phyloP scores from a whole-genome alignment of 2,888 invertebrate genomes.

The Nudaria mundana region DNA sequence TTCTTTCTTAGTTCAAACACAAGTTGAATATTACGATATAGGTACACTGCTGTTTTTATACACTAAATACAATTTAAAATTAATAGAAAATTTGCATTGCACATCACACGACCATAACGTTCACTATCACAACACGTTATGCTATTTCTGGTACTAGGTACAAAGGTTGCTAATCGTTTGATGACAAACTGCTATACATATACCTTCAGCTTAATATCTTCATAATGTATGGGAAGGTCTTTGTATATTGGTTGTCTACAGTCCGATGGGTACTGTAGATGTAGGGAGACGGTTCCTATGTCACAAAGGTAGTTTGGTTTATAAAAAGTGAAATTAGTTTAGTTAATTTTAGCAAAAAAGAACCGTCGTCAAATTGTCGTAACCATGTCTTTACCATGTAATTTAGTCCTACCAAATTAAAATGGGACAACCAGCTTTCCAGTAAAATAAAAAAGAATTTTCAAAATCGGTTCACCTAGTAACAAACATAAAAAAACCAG shows the following conservation, averaged over 20 bases:
- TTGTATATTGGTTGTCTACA: constrained; percentile 47
- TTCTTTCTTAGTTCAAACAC: no score
- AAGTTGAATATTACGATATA: no score
- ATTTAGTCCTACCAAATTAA: no score
- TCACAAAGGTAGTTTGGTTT: constrained; percentile 46
- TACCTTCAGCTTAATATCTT: constrained; percentile 28
- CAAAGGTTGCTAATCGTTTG: constrained; percentile 38
- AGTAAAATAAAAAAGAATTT: no score
- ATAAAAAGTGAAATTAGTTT: constrained; percentile 38
- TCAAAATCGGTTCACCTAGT: no score
- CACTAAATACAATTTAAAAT: constrained; percentile 3
- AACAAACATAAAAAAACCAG: no score
- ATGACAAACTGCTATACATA: constrained; percentile 36
- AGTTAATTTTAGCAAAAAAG: no score
- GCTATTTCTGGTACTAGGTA: constrained; percentile 56
- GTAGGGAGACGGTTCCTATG: constrained; percentile 49
- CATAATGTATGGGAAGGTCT: constrained; percentile 33
- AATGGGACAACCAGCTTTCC: no score
- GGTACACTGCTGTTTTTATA: constrained; percentile 17
- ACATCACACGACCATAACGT: constrained; percentile 51
- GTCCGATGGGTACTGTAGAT: constrained; percentile 48
- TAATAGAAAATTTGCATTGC: constrained; percentile 19
- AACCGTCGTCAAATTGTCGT: no score
- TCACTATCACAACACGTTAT: constrained; percentile 49
- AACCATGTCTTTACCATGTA: no score